phyloP scores from a whole-genome alignment of 2,888 invertebrate species.

The Volucella zonaria region DNA sequence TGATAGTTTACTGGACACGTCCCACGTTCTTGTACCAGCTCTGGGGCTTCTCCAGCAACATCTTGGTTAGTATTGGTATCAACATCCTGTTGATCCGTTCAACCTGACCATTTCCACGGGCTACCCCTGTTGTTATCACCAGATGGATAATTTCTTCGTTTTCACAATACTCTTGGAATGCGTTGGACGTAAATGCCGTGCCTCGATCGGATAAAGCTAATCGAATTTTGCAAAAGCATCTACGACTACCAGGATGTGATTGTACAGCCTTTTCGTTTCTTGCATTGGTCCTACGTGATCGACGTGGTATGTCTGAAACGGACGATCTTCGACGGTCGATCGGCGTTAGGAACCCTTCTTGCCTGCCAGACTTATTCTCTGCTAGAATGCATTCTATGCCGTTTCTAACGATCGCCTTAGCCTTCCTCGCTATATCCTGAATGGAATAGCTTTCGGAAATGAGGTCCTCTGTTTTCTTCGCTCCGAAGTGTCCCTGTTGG shows the following conservation, averaged over 20 bases:
- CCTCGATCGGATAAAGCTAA: constrained; percentile 79
- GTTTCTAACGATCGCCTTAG: constrained; percentile 17
- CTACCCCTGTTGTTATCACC: constrained; percentile 18
- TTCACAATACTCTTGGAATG: constrained; percentile 53
- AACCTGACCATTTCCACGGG: constrained; percentile 18
- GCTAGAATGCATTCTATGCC: constrained; percentile 20
- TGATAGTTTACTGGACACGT: constrained; percentile 58
- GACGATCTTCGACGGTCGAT: constrained; percentile 6
- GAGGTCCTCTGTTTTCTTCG: constrained; percentile 23
- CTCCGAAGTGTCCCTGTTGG: constrained; percentile 47
- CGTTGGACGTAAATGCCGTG: constrained; percentile 79
- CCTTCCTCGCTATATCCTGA: constrained; percentile 27
- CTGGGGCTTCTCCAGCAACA: too few relatives aligned
- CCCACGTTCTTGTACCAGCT: constrained; percentile 76
- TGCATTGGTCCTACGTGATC: constrained; percentile 62
- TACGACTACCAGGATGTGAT: constrained; percentile 77
- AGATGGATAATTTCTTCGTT: constrained; percentile 6
- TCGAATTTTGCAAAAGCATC: constrained; percentile 78
- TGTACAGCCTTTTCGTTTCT: too few relatives aligned
- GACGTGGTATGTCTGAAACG: constrained; percentile 45
- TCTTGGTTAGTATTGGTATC: too few relatives aligned
- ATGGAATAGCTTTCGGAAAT: constrained; percentile 26
- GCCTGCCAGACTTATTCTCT: constrained; percentile 13
- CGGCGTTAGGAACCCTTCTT: constrained; percentile 19
- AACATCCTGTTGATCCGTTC: too few relatives aligned